A percentile compares a stretch with the other conserved stretches of the same genome.
Evolutionary conservation across 2,888 invertebrate genomes (phyloP).

Genomic region (Thera obeliscata): DNA sequence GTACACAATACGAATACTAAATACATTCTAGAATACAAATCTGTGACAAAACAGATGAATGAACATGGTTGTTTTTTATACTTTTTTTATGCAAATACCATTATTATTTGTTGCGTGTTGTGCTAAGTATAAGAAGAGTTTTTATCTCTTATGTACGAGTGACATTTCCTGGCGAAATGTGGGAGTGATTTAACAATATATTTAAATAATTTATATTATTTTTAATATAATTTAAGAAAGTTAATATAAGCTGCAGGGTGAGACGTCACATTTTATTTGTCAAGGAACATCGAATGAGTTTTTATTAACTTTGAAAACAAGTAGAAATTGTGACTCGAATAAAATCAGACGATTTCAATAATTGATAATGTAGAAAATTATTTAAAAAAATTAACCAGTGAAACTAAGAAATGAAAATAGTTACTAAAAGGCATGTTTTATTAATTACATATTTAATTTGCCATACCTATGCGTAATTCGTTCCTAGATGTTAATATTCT

Average conservation of each 20-base stretch:
- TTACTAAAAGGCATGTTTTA: neutral
- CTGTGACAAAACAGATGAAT: too few species aligned
- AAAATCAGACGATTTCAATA: neutral
- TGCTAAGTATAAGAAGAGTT: neutral
- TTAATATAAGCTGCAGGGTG: constrained; percentile 50
- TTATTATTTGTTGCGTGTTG: neutral
- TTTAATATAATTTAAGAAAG: constrained; percentile 44
- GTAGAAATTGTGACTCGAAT: constrained; percentile 31
- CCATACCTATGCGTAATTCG: constrained; percentile 27
- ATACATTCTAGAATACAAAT: too few species aligned
- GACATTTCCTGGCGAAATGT: constrained; percentile 51
- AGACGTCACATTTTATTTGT: constrained; percentile 49
- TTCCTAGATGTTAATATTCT: constrained; percentile 22
- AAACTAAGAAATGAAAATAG: neutral
- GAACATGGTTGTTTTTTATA: too few species aligned
- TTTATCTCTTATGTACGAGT: neutral
- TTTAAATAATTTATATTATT: constrained; percentile 55
- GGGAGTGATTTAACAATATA: constrained; percentile 50
- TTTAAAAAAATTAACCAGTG: neutral
- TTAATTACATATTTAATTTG: constrained; percentile 14
- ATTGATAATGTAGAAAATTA: neutral
- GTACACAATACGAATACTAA: too few species aligned
- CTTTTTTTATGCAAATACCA: too few species aligned
- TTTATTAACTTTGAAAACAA: constrained; percentile 26
- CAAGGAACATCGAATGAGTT: constrained; percentile 25